Evolutionary conservation across 2,113 vertebrate species (phyloP).

Genomic region (Synodontis membranacea): DNA sequence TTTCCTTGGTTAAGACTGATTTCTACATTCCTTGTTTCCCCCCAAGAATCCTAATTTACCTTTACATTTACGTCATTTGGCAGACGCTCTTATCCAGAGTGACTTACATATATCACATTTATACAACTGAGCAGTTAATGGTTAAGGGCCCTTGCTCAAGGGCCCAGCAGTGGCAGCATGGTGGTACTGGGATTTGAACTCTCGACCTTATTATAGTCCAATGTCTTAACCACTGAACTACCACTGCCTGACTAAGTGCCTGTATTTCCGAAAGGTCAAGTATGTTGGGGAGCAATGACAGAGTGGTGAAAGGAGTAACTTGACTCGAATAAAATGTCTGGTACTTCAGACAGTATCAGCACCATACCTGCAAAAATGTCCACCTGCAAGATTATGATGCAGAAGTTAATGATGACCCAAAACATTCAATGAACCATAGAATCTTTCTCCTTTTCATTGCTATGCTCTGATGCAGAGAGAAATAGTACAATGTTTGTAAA

Average conservation of each 20-base stretch:
- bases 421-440: constrained; percentile 44
- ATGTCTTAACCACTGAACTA: too few relatives aligned
- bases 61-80: too few relatives aligned
- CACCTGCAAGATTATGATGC: not conserved
- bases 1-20: constrained; percentile 61
- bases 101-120: too few relatives aligned
- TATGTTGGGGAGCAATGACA: constrained; percentile 29
- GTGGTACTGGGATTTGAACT: too few relatives aligned
- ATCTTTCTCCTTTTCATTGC: constrained; percentile 42
- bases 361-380: constrained; percentile 8
- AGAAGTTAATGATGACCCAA: constrained; percentile 23
- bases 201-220: too few relatives aligned
- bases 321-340: constrained; percentile 50
- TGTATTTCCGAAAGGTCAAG: not conserved
- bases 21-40: constrained; percentile 47
- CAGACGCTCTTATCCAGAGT: too few relatives aligned
- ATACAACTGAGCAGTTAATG: too few relatives aligned
- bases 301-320: constrained; percentile 40
- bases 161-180: too few relatives aligned
- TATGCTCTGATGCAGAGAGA: constrained; percentile 58
- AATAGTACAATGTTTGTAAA: constrained; percentile 57
- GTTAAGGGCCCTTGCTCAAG: too few relatives aligned
- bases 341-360: not conserved
- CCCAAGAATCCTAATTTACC: constrained; percentile 63
- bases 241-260: constrained; percentile 55